Evolutionary conservation across 2,888 invertebrate genomes (phyloP).

Genomic region (Erebia ligea): DNA sequence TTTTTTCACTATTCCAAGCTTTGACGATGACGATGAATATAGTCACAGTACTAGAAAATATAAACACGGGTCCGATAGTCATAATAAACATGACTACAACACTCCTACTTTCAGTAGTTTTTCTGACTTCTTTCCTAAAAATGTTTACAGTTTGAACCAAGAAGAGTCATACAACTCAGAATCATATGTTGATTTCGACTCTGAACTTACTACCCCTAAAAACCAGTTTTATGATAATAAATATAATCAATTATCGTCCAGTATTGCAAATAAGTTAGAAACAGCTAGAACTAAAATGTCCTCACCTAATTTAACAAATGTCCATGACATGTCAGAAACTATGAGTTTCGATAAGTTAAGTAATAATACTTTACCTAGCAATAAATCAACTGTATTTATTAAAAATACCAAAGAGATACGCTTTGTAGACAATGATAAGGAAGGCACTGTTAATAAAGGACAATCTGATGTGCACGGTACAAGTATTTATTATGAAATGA

Average conservation of each 20-base stretch:
- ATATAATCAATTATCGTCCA: conserved; percentile 76
- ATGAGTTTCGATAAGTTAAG: conserved; percentile 71
- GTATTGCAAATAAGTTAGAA: conserved; percentile 79
- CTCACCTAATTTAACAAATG: conserved; percentile 58
- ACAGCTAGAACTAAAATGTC: conserved; percentile 60
- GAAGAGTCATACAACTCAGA: conserved; percentile 47
- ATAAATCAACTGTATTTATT: conserved; percentile 75
- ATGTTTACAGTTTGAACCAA: conserved; percentile 53
- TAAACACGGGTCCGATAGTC: conserved; percentile 57
- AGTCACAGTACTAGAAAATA: conserved; percentile 53
- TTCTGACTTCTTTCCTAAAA: conserved; percentile 65
- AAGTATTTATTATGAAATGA: conserved; percentile 80
- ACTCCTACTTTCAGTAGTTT: conserved; percentile 61
- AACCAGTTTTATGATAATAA: conserved; percentile 81
- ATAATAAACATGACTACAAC: conserved; percentile 60
- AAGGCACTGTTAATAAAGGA: conserved; percentile 65
- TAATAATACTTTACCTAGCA: conserved; percentile 70
- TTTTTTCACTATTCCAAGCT: conserved; percentile 78
- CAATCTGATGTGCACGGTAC: conserved; percentile 77
- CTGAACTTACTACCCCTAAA: conserved; percentile 80
- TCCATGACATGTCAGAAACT: conserved; percentile 63
- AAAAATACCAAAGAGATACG: conserved; percentile 82
- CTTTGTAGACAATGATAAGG: conserved; percentile 71
- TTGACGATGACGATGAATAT: conserved; percentile 66
- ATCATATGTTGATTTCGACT: conserved; percentile 67